Conservation (phyloP, 2,888 invertebrate genomes). For the Xylocampa areola region DNA sequence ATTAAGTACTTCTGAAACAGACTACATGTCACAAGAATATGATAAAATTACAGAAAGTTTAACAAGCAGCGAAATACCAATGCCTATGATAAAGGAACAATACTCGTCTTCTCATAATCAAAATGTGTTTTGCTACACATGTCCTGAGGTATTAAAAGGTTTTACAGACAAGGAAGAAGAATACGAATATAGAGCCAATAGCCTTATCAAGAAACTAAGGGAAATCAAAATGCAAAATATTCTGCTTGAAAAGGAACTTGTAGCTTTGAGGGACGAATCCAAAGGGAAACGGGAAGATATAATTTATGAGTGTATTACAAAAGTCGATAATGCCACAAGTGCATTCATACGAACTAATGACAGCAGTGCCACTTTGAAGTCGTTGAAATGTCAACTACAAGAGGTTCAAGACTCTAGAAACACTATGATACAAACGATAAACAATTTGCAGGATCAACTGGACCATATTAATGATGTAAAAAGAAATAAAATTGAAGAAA, state of each 20-base stretch:
- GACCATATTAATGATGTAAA: conserved; percentile 72
- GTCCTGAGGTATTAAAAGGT: conserved; percentile 53
- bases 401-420: conserved; percentile 74
- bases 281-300: conserved; percentile 52
- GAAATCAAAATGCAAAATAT: conserved; percentile 82
- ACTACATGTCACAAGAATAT: conserved; percentile 60
- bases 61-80: conserved; percentile 42
- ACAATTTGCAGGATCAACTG: conserved; percentile 70
- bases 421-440: conserved; percentile 69
- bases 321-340: conserved; percentile 70
- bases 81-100: conserved; percentile 23
- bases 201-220: conserved; percentile 77
- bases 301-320: conserved; percentile 53
- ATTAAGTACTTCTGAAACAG: conserved; percentile 60
- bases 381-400: conserved; percentile 72
- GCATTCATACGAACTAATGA: conserved; percentile 59
- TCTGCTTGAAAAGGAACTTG: conserved; percentile 73
- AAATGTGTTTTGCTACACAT: conserved; percentile 60
- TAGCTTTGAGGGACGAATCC: conserved; percentile 69
- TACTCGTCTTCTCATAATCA: conserved; percentile 40
- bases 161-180: conserved; percentile 48
- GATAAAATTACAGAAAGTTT: conserved; percentile 52
- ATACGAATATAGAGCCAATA: conserved; percentile 74
- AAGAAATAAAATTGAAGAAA: conserved; percentile 74
- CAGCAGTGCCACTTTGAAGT: conserved; percentile 67